phyloP scores from a whole-genome alignment of 2,797 vertebrate species.

The Anniella stebbinsi region DNA sequence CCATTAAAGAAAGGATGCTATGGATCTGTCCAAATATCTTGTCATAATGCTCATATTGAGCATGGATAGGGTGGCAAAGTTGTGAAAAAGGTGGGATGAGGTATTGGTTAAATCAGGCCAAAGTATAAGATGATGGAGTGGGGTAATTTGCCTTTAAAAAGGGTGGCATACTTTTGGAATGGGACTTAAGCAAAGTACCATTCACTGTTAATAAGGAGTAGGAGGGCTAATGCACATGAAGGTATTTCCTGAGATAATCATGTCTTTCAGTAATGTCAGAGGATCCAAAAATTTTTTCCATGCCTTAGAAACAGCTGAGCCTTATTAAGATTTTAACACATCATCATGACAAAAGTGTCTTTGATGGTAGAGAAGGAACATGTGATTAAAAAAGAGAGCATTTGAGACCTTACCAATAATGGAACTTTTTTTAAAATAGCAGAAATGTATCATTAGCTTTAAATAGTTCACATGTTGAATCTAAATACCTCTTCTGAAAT shows the following conservation, averaged over 20 bases:
- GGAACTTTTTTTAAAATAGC: slow-evolving; percentile 12
- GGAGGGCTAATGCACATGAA: background rate
- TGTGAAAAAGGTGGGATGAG: background rate
- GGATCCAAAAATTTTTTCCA: slow-evolving; percentile 25
- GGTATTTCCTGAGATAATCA: slow-evolving; percentile 2
- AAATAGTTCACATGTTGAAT: background rate
- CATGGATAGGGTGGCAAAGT: background rate
- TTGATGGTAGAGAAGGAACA: background rate
- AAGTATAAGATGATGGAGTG: background rate
- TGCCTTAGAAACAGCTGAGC: slow-evolving; percentile 12
- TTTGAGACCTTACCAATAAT: slow-evolving; percentile 6
- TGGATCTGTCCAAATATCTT: background rate
- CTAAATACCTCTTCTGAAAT: background rate
- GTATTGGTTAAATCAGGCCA: background rate
- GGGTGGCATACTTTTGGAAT: background rate
- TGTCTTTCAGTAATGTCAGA: slow-evolving; percentile 12
- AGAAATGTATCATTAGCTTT: slow-evolving; percentile 13
- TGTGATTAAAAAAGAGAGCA: background rate
- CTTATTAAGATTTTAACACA: slow-evolving; percentile 26
- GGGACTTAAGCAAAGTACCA: background rate
- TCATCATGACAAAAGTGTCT: slow-evolving; percentile 15
- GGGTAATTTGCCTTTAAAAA: background rate
- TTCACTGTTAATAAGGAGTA: background rate
- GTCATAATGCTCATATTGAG: background rate
- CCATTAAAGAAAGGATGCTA: background rate